Percentiles rank a stretch among this genome's conserved stretches.
Evolutionary conservation across 1,140 invertebrate species (phyloP).

Genomic region (Hyles vespertilio): DNA sequence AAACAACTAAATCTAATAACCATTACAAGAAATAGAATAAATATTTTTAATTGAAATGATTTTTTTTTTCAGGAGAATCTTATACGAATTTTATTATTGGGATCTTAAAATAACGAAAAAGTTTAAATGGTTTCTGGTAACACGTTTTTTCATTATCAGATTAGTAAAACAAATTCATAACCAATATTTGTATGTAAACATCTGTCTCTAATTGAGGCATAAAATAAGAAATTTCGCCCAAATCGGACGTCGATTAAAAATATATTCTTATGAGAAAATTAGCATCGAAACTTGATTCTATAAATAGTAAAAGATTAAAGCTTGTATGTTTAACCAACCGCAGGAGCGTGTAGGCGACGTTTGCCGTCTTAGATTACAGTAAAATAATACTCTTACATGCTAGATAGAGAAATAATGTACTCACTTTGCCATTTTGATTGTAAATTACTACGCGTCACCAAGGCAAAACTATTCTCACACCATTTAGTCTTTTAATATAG

Average conservation of each 20-base stretch:
- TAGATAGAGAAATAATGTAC: constrained; percentile 28
- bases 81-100: no score
- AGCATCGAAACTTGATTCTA: constrained; percentile 1
- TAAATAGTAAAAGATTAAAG: constrained; percentile 6
- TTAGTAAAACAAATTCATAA: no score
- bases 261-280: not conserved
- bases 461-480: constrained; percentile 26
- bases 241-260: no score
- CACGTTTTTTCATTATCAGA: no score
- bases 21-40: no score
- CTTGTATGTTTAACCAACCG: constrained; percentile 13
- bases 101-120: no score
- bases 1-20: no score
- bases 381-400: constrained; percentile 25
- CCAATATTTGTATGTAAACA: not conserved
- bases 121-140: not conserved
- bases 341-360: constrained; percentile 12
- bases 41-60: no score
- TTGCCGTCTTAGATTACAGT: constrained; percentile 19
- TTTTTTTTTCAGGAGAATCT: no score
- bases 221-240: no score
- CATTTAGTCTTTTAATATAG: constrained; percentile 23
- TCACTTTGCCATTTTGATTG: constrained; percentile 58
- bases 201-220: not conserved
- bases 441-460: constrained; percentile 13